Conservation (phyloP, 2,888 invertebrate genomes). For the Heterodera filipjevi region DNA sequence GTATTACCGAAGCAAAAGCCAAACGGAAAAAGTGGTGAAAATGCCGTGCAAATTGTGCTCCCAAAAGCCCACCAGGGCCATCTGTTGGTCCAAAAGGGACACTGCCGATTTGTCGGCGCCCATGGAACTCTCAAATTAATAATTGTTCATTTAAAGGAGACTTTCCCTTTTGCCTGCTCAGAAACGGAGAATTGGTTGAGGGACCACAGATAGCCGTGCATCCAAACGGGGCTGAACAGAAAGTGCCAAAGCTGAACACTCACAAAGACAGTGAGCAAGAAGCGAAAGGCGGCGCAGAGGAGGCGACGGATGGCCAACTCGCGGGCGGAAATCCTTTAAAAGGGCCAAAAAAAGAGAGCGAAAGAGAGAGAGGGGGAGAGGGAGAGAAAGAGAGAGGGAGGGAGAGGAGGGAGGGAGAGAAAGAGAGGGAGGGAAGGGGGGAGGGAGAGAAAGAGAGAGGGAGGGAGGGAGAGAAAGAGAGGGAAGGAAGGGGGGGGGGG, state of each 20-base stretch:
- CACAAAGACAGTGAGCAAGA: conserved; percentile 38
- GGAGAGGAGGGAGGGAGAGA: too few species aligned
- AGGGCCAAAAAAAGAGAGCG: not conserved
- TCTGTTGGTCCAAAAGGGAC: conserved; percentile 45
- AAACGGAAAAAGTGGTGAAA: conserved; percentile 26
- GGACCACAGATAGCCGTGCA: conserved; percentile 50
- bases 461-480: too few species aligned
- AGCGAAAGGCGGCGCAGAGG: conserved; percentile 38
- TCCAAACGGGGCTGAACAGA: conserved; percentile 50
- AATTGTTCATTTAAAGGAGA: not conserved
- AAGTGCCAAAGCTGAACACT: conserved; percentile 49
- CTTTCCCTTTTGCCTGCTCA: not conserved
- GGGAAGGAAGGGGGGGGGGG: too few species aligned
- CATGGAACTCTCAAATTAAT: conserved; percentile 38
- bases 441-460: too few species aligned
- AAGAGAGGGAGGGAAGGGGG: too few species aligned
- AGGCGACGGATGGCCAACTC: conserved; percentile 21
- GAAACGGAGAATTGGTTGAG: conserved; percentile 14
- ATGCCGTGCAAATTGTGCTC: conserved; percentile 35
- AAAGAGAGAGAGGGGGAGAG: too few species aligned
- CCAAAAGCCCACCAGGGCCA: conserved; percentile 27
- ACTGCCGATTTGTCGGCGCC: conserved; percentile 47
- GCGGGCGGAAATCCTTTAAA: conserved; percentile 19
- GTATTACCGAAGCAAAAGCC: conserved; percentile 39
- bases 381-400: too few species aligned